Evolutionary conservation across 2,113 vertebrate species (phyloP).

Genomic region (Mus spicilegus): DNA sequence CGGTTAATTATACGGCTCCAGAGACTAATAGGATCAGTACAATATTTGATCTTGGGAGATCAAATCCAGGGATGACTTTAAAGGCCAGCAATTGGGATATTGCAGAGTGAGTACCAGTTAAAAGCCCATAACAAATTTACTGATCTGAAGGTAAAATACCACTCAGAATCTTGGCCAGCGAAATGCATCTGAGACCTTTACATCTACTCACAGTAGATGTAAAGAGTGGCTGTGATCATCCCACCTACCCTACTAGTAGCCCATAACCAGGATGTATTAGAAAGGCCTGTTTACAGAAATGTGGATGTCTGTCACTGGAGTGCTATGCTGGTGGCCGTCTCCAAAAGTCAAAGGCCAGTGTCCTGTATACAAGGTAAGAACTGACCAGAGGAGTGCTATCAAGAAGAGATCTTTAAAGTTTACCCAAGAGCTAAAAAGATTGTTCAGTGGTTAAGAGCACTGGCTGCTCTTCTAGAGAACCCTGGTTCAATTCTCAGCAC

Average conservation of each 20-base stretch:
- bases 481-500: background rate
- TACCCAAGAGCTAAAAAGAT: background rate
- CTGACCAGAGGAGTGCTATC: background rate
- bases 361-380: background rate
- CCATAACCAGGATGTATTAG: background rate
- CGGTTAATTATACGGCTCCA: background rate
- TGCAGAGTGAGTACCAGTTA: background rate
- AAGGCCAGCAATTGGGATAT: background rate
- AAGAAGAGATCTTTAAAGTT: background rate
- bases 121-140: background rate
- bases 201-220: background rate
- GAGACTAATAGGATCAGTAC: background rate
- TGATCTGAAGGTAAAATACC: background rate
- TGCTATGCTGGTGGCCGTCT: background rate
- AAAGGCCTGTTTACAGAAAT: background rate
- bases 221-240: background rate
- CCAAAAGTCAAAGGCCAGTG: background rate
- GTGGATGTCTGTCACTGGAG: background rate
- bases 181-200: background rate
- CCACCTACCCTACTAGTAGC: background rate
- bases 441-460: background rate
- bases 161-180: background rate
- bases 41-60: background rate
- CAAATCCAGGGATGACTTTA: background rate
- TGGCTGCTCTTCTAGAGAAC: background rate